Conservation (phyloP, 2,888 invertebrate species). For the Lochmaea capreae region DNA sequence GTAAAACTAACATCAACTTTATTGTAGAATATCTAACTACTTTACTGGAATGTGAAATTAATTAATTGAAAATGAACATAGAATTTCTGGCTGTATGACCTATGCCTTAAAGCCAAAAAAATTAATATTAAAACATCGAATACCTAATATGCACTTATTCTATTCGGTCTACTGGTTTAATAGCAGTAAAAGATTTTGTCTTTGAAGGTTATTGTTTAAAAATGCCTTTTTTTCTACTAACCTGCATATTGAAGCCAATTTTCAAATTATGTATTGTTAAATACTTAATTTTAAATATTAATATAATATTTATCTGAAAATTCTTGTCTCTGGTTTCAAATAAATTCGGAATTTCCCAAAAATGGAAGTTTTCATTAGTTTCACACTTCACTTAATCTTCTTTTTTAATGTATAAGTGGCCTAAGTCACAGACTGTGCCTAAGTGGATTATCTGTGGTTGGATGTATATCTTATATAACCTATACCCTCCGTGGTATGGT, state of each 20-base stretch:
- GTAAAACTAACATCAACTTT: too few relatives aligned
- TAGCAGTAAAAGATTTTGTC: not conserved
- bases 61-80: too few relatives aligned
- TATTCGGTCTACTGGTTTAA: not conserved
- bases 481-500: too few relatives aligned
- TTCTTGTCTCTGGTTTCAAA: not conserved
- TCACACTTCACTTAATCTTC: not conserved
- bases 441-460: too few relatives aligned
- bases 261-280: not conserved
- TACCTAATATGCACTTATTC: not conserved
- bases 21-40: too few relatives aligned
- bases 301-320: not conserved
- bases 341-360: not conserved
- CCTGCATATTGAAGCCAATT: conserved; percentile 1
- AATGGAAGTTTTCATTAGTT: not conserved
- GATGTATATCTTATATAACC: too few relatives aligned
- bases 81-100: too few relatives aligned
- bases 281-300: not conserved
- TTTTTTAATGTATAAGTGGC: too few relatives aligned
- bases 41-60: too few relatives aligned
- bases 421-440: too few relatives aligned
- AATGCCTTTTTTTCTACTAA: not conserved
- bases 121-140: too few relatives aligned
- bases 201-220: not conserved
- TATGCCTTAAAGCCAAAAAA: too few relatives aligned